A percentile compares a stretch with the other conserved stretches of the same genome.
Conservation (phyloP, 2,113 vertebrate genomes). For the Setophaga petechia region DNA sequence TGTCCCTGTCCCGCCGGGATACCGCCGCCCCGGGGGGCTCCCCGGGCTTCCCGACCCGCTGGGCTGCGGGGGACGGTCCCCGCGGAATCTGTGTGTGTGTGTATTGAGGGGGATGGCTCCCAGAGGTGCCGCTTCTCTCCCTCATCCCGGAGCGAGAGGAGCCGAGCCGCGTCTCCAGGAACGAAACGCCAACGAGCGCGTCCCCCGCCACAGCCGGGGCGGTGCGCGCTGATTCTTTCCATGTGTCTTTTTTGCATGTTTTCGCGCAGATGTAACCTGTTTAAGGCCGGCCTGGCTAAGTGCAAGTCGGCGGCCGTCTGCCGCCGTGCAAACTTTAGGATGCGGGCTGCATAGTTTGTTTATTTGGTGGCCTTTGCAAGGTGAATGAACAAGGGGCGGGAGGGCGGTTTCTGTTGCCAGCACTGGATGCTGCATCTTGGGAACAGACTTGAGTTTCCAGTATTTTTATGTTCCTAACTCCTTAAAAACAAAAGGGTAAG, state of each 20-base stretch:
- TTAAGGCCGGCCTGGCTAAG: background rate
- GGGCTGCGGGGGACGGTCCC: background rate
- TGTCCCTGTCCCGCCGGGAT: background rate
- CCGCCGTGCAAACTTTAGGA: background rate
- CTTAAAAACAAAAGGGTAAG: background rate
- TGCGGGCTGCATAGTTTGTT: background rate
- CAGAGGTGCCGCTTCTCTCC: background rate
- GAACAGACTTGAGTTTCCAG: background rate
- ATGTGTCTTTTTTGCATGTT: background rate
- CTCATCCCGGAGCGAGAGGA: background rate
- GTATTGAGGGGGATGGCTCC: background rate
- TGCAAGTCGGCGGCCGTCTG: background rate
- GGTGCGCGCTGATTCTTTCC: background rate
- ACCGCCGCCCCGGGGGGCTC: background rate
- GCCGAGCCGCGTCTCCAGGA: accelerated
- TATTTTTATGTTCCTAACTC: background rate
- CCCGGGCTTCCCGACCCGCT: background rate
- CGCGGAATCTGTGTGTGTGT: too few species aligned
- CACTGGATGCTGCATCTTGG: background rate
- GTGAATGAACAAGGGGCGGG: background rate
- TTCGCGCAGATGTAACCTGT: background rate
- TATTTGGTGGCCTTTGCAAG: background rate
- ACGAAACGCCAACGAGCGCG: background rate
- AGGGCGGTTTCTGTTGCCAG: background rate
- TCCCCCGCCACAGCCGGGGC: background rate